Evolutionary conservation across 1,140 invertebrate genomes (phyloP).

Genomic region (Asobara japonica): DNA sequence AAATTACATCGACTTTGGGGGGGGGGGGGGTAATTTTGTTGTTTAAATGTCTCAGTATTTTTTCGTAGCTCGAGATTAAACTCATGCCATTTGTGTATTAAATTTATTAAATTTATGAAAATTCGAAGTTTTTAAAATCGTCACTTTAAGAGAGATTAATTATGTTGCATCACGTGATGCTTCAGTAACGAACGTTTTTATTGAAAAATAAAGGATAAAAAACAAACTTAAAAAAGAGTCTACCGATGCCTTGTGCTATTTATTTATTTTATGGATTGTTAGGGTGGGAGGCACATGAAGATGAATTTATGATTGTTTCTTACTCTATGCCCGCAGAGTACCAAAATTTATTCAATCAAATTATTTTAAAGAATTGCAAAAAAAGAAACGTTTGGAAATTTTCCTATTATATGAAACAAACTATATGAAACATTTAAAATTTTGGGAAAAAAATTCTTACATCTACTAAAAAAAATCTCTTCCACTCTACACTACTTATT

Average conservation of each 20-base stretch:
- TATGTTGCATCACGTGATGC: not conserved
- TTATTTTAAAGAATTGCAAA: too few species aligned
- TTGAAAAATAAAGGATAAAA: not conserved
- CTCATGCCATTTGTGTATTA: not conserved
- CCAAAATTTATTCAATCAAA: not conserved
- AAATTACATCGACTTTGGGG: not conserved
- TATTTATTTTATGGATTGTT: not conserved
- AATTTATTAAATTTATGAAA: too few species aligned
- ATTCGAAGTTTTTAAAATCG: too few species aligned
- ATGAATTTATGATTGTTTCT: not conserved
- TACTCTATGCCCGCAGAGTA: conserved; percentile 4
- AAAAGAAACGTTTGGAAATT: too few species aligned
- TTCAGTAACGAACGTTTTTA: conserved; percentile 1
- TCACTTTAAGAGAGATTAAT: not conserved
- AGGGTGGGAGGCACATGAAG: not conserved
- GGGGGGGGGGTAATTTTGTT: not conserved
- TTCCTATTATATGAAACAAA: too few species aligned
- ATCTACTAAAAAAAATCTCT: too few species aligned
- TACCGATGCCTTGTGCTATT: not conserved
- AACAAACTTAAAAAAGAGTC: not conserved
- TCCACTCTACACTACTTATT: too few species aligned
- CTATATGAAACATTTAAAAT: too few species aligned
- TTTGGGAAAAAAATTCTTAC: too few species aligned
- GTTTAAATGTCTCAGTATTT: conserved; percentile 3
- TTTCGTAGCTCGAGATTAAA: not conserved